A percentile compares a stretch with the other conserved stretches of the same genome.
These are phyloP conservation scores for Drosophila affinis DNA, from an alignment of 2,888 invertebrate species.

Conservation along the genomic window DNA sequence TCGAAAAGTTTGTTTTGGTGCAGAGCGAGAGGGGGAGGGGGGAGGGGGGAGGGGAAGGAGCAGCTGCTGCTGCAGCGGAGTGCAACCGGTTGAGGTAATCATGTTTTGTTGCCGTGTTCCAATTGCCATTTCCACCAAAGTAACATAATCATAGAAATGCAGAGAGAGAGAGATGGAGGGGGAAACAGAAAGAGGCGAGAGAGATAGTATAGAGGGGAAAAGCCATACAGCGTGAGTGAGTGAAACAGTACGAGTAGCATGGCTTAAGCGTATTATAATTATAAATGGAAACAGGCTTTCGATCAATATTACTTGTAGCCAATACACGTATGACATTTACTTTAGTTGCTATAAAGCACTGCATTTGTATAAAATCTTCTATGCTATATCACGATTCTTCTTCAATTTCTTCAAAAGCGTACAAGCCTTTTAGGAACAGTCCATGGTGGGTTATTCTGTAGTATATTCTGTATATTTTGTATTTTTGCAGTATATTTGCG, in stretches of 20 bases:
- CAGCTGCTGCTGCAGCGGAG: background rate
- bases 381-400: too few species aligned
- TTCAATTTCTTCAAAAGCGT: too few species aligned
- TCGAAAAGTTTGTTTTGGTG: conserved; percentile 48
- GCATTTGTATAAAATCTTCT: background rate
- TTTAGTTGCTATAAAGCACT: background rate
- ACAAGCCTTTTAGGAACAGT: too few species aligned
- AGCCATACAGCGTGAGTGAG: background rate
- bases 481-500: too few species aligned
- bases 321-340: background rate
- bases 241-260: background rate
- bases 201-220: background rate
- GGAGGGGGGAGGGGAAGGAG: background rate
- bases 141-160: conserved; percentile 14
- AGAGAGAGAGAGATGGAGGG: background rate
- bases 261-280: conserved; percentile 19
- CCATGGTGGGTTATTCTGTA: too few species aligned
- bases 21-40: conserved; percentile 19
- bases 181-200: background rate
- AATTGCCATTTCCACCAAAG: conserved; percentile 34
- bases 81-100: conserved; percentile 43
- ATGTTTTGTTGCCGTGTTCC: conserved; percentile 18
- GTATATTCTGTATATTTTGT: too few species aligned
- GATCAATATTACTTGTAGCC: conserved; percentile 24
- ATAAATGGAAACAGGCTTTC: conserved; percentile 10